Conservation (phyloP, 2,113 vertebrate genomes). For the Myotis brandtii region DNA sequence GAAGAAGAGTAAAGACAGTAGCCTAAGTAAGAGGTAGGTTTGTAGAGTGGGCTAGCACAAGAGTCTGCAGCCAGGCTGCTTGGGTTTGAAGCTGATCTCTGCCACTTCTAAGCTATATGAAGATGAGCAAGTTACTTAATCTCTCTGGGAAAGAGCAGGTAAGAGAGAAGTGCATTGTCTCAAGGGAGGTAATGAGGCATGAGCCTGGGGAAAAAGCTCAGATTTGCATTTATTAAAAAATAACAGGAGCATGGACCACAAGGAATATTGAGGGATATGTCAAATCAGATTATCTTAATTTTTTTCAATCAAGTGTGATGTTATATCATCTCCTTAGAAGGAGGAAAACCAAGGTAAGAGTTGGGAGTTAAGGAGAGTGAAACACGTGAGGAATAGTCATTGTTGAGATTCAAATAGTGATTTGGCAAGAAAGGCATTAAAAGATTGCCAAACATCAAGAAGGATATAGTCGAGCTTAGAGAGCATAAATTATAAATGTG, state of each 20-base stretch:
- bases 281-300: neutral
- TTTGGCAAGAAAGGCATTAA: neutral
- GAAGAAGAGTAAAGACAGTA: neutral
- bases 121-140: too few species aligned
- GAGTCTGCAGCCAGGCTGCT: neutral
- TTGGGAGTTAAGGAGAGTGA: neutral
- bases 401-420: slow-evolving; percentile 16
- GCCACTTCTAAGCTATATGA: too few species aligned
- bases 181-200: neutral
- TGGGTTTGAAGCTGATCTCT: neutral
- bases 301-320: slow-evolving; percentile 12
- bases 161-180: neutral
- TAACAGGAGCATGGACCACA: neutral
- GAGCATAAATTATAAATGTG: neutral
- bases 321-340: slow-evolving; percentile 22
- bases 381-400: neutral
- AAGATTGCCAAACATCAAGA: neutral
- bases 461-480: neutral
- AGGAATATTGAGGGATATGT: slow-evolving; percentile 12
- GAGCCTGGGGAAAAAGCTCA: neutral
- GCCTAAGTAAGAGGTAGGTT: neutral
- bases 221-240: neutral
- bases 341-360: neutral
- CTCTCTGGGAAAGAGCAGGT: neutral
- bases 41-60: neutral